These are phyloP conservation scores for Brotula barbata DNA, from an alignment of 2,797 vertebrate genomes.

Conservation along the genomic window DNA sequence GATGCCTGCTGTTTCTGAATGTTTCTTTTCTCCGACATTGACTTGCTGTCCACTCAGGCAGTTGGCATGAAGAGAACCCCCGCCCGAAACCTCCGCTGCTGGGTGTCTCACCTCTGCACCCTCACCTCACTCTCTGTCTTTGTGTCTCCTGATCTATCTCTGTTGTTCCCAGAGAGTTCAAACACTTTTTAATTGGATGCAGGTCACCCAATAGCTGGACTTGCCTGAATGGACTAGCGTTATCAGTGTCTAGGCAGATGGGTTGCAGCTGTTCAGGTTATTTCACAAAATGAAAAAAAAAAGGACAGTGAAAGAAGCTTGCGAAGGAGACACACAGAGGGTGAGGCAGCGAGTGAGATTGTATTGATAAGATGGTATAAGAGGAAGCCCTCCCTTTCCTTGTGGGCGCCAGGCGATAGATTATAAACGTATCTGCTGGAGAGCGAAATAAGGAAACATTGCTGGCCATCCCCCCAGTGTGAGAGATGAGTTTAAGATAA, in stretches of 20 bases:
- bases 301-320: slow-evolving; percentile 25
- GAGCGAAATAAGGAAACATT: slow-evolving; percentile 55
- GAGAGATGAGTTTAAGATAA: slow-evolving; percentile 71
- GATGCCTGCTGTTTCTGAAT: slow-evolving; percentile 15
- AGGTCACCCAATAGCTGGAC: slow-evolving; percentile 67
- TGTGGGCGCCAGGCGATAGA: slow-evolving; percentile 46
- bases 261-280: slow-evolving; percentile 59
- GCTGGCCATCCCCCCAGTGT: slow-evolving; percentile 1
- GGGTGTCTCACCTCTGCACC: slow-evolving; percentile 34
- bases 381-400: slow-evolving; percentile 59
- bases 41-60: slow-evolving; percentile 25
- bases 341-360: slow-evolving; percentile 13
- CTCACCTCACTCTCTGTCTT: slow-evolving; percentile 42
- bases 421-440: slow-evolving; percentile 64
- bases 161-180: slow-evolving; percentile 55
- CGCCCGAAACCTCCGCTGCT: too few species aligned
- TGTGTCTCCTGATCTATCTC: slow-evolving; percentile 46
- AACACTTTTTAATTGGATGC: slow-evolving; percentile 68
- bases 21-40: slow-evolving; percentile 49
- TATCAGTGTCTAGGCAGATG: slow-evolving; percentile 69
- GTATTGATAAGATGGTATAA: slow-evolving; percentile 59
- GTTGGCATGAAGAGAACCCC: background rate
- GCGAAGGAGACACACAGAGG: slow-evolving; percentile 39
- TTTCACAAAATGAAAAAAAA: slow-evolving; percentile 45
- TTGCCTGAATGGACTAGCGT: slow-evolving; percentile 55